These are phyloP conservation scores for Helarctos malayanus DNA, from an alignment of 2,797 vertebrate species.

Conservation along the genomic window DNA sequence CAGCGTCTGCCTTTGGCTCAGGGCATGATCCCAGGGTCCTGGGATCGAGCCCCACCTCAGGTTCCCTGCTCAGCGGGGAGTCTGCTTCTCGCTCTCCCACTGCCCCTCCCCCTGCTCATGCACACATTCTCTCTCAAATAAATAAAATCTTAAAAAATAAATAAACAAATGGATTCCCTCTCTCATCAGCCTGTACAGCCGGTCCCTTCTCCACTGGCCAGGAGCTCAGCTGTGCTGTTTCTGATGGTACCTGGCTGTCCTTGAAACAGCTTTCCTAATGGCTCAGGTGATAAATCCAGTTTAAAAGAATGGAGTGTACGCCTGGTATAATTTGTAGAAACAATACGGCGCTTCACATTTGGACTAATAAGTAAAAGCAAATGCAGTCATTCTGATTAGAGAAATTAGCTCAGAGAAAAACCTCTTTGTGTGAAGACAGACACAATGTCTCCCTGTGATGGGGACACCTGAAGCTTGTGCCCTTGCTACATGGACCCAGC, in stretches of 20 bases:
- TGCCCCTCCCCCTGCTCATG: neutral
- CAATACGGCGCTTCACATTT: neutral
- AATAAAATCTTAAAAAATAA: neutral
- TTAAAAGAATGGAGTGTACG: neutral
- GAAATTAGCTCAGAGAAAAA: neutral
- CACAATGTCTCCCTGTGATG: neutral
- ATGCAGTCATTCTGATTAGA: neutral
- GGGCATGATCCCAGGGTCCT: neutral
- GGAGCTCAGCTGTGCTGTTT: neutral
- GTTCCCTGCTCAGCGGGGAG: neutral
- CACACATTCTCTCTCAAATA: neutral
- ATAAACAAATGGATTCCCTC: neutral
- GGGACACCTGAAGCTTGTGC: neutral
- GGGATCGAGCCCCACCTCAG: fast-evolving
- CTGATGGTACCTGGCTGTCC: neutral
- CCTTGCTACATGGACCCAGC: neutral
- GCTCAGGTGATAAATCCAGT: neutral
- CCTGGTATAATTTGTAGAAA: neutral
- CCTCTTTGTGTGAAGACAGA: neutral
- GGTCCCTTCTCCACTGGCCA: neutral
- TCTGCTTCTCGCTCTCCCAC: neutral
- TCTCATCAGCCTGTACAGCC: neutral
- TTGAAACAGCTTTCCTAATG: neutral
- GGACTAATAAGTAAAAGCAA: neutral
- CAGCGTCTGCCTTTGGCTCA: neutral